phyloP scores from a whole-genome alignment of 2,113 vertebrate species.

The Garra rufa region DNA sequence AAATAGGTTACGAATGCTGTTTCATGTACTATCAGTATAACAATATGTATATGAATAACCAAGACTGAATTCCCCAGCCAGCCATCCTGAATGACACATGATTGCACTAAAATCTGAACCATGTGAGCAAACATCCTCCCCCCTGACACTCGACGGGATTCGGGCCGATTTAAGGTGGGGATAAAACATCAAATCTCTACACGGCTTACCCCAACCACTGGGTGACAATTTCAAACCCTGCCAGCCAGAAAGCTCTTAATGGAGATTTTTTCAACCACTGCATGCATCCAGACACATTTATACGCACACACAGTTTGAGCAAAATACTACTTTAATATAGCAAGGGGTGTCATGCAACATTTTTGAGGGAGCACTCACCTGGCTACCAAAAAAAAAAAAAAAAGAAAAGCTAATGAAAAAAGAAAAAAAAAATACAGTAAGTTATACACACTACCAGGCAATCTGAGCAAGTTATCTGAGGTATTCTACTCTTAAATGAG shows the following conservation, averaged over 20 bases:
- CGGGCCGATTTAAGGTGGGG: constrained; percentile 42
- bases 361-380: background rate
- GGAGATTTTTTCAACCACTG: constrained; percentile 1
- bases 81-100: background rate
- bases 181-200: constrained; percentile 51
- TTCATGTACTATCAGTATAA: background rate
- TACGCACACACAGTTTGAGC: background rate
- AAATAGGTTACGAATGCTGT: background rate
- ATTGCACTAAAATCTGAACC: constrained; percentile 18
- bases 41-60: constrained; percentile 4
- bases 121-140: constrained; percentile 7
- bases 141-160: constrained; percentile 16
- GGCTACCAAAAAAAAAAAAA: background rate
- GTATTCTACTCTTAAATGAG: background rate
- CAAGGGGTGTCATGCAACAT: background rate
- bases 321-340: background rate
- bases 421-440: too few relatives aligned
- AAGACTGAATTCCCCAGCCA: constrained; percentile 4
- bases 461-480: background rate
- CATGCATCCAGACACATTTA: constrained; percentile 9
- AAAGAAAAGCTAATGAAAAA: too few relatives aligned
- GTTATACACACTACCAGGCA: background rate
- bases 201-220: background rate
- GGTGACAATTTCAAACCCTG: background rate
- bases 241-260: constrained; percentile 27